Evolutionary conservation across 2,888 invertebrate species (phyloP).

Genomic region (Sinodicranocentrus sp.): DNA sequence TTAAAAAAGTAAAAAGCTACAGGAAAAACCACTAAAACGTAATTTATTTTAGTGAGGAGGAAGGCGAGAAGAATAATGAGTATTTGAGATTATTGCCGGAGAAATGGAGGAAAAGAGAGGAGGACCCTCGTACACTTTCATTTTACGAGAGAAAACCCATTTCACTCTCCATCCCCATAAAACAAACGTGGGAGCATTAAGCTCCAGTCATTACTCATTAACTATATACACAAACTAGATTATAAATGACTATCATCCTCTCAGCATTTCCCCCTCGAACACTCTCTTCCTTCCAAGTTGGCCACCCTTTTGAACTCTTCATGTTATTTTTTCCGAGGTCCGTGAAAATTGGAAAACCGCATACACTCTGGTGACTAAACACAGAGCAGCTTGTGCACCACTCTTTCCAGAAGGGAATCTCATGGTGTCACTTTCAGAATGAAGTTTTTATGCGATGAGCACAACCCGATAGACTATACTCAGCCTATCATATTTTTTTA

Average conservation of each 20-base stretch:
- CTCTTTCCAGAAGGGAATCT: neutral
- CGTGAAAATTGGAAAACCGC: slow-evolving; percentile 55
- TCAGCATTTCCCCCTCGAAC: neutral
- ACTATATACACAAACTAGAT: slow-evolving; percentile 47
- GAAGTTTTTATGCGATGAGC: slow-evolving; percentile 34
- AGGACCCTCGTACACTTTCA: no score
- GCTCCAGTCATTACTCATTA: slow-evolving; percentile 58
- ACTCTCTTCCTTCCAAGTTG: slow-evolving; percentile 1
- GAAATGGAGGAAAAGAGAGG: neutral
- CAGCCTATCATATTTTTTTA: neutral
- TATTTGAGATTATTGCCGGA: slow-evolving; percentile 48
- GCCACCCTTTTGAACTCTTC: slow-evolving; percentile 48
- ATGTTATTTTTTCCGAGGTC: slow-evolving; percentile 10
- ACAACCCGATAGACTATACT: neutral
- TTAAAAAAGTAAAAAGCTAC: slow-evolving; percentile 55
- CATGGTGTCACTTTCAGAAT: slow-evolving; percentile 25
- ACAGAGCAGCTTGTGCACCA: no score
- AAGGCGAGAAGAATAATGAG: slow-evolving; percentile 56
- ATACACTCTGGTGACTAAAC: no score
- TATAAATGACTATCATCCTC: slow-evolving; percentile 38
- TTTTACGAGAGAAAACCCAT: neutral
- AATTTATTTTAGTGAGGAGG: slow-evolving; percentile 17
- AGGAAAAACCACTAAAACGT: slow-evolving; percentile 59
- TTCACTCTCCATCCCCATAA: slow-evolving; percentile 31
- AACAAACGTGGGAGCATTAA: slow-evolving; percentile 41